Evolutionary conservation across 2,888 invertebrate genomes (phyloP).

Genomic region (Omphaloscelis lunosa): DNA sequence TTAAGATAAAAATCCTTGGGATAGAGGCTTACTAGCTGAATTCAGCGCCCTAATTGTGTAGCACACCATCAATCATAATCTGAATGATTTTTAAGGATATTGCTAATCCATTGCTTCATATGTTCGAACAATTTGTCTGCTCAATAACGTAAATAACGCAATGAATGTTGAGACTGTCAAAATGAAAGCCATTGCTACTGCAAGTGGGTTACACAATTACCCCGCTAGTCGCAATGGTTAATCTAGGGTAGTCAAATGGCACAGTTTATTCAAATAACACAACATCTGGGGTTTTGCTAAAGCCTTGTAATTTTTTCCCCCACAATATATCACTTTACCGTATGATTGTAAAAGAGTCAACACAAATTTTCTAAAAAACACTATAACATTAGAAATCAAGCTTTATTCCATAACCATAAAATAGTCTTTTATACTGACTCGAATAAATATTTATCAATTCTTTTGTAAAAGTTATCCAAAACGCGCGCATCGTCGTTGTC

Average conservation of each 20-base stretch:
- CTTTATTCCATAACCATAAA: conserved; percentile 31
- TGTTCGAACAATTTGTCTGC: too few relatives aligned
- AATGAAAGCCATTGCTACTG: too few relatives aligned
- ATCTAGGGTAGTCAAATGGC: too few relatives aligned
- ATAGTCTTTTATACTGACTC: conserved; percentile 11
- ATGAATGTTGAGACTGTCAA: too few relatives aligned
- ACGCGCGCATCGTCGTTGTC: conserved; percentile 7
- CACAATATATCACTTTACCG: neutral
- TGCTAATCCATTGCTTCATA: too few relatives aligned
- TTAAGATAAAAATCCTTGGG: neutral
- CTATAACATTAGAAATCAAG: conserved; percentile 26
- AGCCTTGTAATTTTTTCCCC: neutral
- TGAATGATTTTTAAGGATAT: too few relatives aligned
- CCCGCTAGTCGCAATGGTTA: too few relatives aligned
- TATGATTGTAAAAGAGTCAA: conserved; percentile 27
- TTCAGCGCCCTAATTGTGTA: too few relatives aligned
- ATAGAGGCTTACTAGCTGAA: neutral
- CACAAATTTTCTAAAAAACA: conserved; percentile 10
- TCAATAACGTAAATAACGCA: too few relatives aligned
- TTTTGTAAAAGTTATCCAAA: conserved; percentile 30
- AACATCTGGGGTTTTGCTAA: neutral
- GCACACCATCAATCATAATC: too few relatives aligned
- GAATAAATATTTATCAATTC: conserved; percentile 12
- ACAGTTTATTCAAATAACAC: neutral
- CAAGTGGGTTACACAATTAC: too few relatives aligned